Evolutionary conservation across 2,888 invertebrate genomes (phyloP), one percentile per base, ranked within the genome.

Genomic region (Cataglyphis albicans): DNA sequence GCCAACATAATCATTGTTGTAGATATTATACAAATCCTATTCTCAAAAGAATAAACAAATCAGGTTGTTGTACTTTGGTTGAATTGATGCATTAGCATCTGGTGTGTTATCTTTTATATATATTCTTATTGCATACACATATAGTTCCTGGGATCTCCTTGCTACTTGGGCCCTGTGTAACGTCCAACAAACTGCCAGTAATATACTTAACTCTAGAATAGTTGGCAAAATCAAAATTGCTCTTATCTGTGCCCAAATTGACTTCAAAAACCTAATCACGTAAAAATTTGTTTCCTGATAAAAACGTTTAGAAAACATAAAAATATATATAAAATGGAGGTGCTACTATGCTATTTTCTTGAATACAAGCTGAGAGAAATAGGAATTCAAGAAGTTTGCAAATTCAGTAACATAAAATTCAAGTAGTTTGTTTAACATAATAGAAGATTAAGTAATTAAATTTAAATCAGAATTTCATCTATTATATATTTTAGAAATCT

Each of bases 1-100:
- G 92, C 92, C 93, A 92, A 91, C 87, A 90, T 87, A 90, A 89
- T 84, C 87, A 91, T 91, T 86, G 86, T 91, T 91, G 91, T 90
- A 90, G 88, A 82, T 85, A 83, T 90, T 87, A 87, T 84, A 88
- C 63, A 87, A 82, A 82, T 63, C 86, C 82, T 85, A 87, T 85
- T 90, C 86, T 70, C 74, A 38, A 68, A 86, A 88, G 44, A 85
- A 75, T 81, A 85, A 83, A 65, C 35, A 44, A 41, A 32, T 72
- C 70, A 80, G 44, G 32, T 83, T 83, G 88, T 92, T 92, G 86
- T 57, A 84, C 64, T 85, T 88, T 83, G 87, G 85, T 87, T 86
- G 80, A 87, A 82, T 84, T 65, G 75, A 80, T 82, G 84, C 73
- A 59, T 76, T 41, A 70, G 64, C n/a, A 70, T 83, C 70, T 65